Base-by-base conservation (phyloP, 2,888 invertebrate genomes). In the Eilema griseolum region DNA sequence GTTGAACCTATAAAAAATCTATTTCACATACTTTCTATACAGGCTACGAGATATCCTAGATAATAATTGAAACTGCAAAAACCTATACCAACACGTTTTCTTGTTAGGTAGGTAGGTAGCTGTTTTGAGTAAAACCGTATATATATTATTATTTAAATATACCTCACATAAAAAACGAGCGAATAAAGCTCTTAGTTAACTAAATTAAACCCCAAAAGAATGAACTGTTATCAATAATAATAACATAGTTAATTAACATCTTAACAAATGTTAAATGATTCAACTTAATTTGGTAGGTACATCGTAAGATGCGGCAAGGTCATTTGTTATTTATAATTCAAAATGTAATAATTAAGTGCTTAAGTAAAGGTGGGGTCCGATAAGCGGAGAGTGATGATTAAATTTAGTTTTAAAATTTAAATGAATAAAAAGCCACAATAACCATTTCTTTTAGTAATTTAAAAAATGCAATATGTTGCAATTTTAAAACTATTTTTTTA, bases 161-260 rank as follows among this genome's bases (percentile, higher is more conserved):
- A 4, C 23, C 24, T 24, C 24, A 24, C 14, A 59, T 12, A 24
- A 24, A 26, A 59, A 59, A 59, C 24, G 12, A 57, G 12, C 14
- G 3, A 23, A 57, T 57, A 57, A 57, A 57, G 57, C 11, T 62
- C 37, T 46, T 37, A 24, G 23, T 20, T 0, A 26, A 75, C 72
- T 71, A 41, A 60, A 37, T 37, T n/a, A 14, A 64, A 60, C 60
- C 26, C 16, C 20, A 46, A 63, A 41, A 64, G 52, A 20, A 56
- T 14, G 14, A 56, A 69, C 69, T 59, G 60, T 26, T 28, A 59
- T 16, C 24, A 59, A 64, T 56, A 24, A 31, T 56, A 23, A 56
- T 24, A 16, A 65, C 56, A n/a, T n/a, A 65, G 56, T 65, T 65
- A 65, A 56, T 65, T 56, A 28, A n/a, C 16, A 31, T 31, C 52